phyloP scores from a whole-genome alignment of 2,797 vertebrate species.

The Melanotaenia parkinsoni region DNA sequence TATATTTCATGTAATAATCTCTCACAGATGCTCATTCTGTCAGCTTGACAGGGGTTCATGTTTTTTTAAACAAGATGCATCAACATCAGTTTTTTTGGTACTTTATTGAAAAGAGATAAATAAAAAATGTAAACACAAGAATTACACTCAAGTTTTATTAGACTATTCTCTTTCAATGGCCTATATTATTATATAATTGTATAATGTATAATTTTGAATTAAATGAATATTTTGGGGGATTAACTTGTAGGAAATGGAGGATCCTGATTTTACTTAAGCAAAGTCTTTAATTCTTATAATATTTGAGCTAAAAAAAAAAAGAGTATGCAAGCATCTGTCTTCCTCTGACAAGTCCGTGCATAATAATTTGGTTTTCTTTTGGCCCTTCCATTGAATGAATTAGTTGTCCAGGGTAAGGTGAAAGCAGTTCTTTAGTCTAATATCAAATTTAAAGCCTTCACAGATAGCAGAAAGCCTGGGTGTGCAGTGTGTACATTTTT shows the following conservation, averaged over 20 bases:
- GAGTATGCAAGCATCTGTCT: not conserved
- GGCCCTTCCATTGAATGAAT: not conserved
- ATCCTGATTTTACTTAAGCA: not conserved
- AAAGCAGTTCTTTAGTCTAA: not conserved
- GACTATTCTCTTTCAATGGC: not conserved
- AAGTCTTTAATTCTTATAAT: not conserved
- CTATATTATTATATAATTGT: not conserved
- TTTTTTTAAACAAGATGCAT: constrained; percentile 22
- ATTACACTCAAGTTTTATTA: not conserved
- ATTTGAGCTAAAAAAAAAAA: constrained; percentile 1
- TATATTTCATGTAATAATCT: constrained; percentile 14
- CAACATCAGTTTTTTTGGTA: not conserved
- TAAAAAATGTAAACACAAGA: not conserved
- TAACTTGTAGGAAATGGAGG: not conserved
- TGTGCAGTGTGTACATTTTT: constrained; percentile 20
- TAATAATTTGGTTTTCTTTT: not conserved
- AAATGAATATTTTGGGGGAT: not conserved
- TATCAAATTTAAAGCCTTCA: not conserved
- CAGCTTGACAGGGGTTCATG: constrained; percentile 10
- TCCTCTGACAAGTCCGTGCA: not conserved
- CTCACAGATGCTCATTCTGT: constrained; percentile 17
- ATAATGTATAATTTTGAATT: not conserved
- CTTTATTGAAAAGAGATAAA: not conserved
- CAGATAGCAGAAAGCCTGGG: not conserved
- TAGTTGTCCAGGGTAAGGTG: not conserved